Conservation (phyloP, 2,888 invertebrate genomes). For the Trichopria drosophilae region DNA sequence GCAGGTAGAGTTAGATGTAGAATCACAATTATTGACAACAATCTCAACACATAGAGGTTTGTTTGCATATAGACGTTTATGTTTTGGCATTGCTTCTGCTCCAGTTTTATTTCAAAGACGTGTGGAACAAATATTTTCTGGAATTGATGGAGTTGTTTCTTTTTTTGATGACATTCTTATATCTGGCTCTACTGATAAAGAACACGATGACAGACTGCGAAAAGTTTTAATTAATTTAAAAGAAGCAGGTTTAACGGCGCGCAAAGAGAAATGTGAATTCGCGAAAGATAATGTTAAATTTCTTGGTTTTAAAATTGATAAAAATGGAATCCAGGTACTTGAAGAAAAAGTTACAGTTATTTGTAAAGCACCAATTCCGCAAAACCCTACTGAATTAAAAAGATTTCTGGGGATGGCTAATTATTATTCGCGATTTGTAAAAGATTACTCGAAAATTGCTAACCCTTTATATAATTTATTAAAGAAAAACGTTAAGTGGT, state of each 20-base stretch:
- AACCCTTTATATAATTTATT: constrained; percentile 8
- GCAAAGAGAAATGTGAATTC: constrained; percentile 25
- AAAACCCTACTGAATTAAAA: constrained; percentile 34
- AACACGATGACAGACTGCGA: constrained; percentile 42
- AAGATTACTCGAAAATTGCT: constrained; percentile 14
- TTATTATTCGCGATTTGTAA: constrained; percentile 24
- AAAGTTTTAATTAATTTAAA: constrained; percentile 18
- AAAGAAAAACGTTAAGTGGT: background rate
- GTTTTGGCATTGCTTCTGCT: constrained; percentile 17
- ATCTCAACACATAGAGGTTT: constrained; percentile 48
- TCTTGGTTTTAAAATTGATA: constrained; percentile 38
- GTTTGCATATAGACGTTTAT: too few species aligned
- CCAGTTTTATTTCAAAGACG: constrained; percentile 45
- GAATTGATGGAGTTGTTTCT: constrained; percentile 47
- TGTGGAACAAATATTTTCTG: constrained; percentile 39
- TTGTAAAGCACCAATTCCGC: constrained; percentile 30
- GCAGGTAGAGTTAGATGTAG: constrained; percentile 46
- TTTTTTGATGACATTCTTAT: constrained; percentile 54
- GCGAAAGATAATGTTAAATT: constrained; percentile 16
- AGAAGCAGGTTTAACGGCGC: constrained; percentile 19
- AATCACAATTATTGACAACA: constrained; percentile 44
- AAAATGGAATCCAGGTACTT: constrained; percentile 31
- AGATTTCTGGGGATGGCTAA: constrained; percentile 35
- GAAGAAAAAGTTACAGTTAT: constrained; percentile 33
- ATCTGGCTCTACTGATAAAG: constrained; percentile 38